phyloP scores from a whole-genome alignment of 2,113 vertebrate genomes.

The Perccottus glenii region DNA sequence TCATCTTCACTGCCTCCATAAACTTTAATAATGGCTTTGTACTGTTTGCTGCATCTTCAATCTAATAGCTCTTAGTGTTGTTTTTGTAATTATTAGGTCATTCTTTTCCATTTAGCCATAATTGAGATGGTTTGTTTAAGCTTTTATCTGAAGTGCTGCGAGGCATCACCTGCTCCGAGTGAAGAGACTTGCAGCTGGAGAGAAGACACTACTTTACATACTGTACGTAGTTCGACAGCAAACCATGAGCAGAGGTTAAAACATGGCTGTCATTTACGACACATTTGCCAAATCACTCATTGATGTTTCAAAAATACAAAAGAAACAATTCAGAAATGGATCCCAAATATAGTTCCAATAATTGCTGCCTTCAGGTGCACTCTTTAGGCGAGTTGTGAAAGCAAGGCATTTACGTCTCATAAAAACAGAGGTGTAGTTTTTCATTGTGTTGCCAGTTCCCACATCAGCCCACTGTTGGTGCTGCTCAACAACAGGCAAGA shows the following conservation, averaged over 20 bases:
- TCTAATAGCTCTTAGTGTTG: conserved; percentile 59
- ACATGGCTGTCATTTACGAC: conserved; percentile 8
- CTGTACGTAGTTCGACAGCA: conserved; percentile 19
- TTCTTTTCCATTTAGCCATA: conserved; percentile 64
- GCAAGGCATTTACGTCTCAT: conserved; percentile 5
- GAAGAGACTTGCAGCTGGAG: conserved; percentile 25
- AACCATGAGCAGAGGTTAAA: conserved; percentile 32
- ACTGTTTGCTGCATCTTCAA: conserved; percentile 54
- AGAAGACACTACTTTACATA: conserved; percentile 35
- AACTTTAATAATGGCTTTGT: conserved; percentile 53
- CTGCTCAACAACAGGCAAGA: neutral
- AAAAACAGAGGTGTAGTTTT: neutral
- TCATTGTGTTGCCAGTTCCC: neutral
- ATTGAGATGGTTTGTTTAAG: conserved; percentile 72
- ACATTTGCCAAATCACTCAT: conserved; percentile 3
- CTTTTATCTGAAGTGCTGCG: conserved; percentile 52
- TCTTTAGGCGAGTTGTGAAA: conserved; percentile 1
- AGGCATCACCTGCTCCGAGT: conserved; percentile 36
- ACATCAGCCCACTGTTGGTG: neutral
- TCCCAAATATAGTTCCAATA: conserved; percentile 13
- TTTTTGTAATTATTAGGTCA: conserved; percentile 54
- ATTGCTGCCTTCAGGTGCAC: conserved; percentile 10
- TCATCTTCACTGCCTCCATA: conserved; percentile 54
- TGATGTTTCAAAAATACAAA: conserved; percentile 12
- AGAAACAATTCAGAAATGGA: conserved; percentile 15